These are phyloP conservation scores for Steinernema feltiae DNA, from an alignment of 1,140 invertebrate genomes.

Conservation along the genomic window DNA sequence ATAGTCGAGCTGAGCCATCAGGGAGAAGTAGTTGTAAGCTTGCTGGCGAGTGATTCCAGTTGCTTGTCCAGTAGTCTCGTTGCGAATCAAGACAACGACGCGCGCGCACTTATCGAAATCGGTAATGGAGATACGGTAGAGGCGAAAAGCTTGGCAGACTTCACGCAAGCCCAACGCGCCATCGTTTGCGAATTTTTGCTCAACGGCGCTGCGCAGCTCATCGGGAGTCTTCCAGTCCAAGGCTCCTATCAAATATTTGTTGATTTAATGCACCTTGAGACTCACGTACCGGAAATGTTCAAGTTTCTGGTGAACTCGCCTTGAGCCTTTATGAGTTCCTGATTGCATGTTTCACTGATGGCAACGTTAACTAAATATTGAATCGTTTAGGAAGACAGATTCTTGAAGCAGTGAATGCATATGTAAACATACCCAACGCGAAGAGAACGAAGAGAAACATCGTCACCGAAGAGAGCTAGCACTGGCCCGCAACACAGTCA, in stretches of 20 bases:
- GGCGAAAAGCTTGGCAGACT: neutral
- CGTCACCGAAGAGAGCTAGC: neutral
- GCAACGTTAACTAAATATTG: neutral
- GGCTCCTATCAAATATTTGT: neutral
- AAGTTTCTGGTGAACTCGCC: neutral
- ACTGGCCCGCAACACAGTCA: neutral
- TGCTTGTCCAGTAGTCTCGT: neutral
- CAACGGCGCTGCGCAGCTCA: neutral
- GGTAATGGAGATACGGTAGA: neutral
- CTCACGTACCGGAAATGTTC: neutral
- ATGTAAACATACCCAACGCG: neutral
- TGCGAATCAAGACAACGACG: neutral
- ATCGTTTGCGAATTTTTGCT: neutral
- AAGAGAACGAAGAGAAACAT: neutral
- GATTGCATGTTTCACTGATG: neutral
- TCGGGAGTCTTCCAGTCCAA: neutral
- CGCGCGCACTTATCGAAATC: neutral
- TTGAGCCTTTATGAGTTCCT: neutral
- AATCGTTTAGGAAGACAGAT: too few species aligned
- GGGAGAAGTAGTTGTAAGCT: neutral
- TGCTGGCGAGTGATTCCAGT: neutral
- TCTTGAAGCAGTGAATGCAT: too few species aligned
- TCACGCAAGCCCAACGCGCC: neutral
- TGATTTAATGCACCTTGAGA: neutral
- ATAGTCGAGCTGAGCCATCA: neutral